Conservation (phyloP, 2,113 vertebrate species). For the Xiphias gladius region DNA sequence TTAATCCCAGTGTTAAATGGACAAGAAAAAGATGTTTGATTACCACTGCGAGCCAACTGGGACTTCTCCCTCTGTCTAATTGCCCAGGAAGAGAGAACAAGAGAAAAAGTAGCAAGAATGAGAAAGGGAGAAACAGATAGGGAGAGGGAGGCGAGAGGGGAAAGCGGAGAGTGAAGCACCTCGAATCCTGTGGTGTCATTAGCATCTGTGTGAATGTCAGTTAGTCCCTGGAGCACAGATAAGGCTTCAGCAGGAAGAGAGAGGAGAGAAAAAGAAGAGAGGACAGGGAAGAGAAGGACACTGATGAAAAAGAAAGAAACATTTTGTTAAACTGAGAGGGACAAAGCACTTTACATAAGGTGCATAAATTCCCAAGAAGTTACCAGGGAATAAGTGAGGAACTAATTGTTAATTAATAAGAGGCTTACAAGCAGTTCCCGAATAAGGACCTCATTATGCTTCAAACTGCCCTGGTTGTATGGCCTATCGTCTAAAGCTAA, state of each 20-base stretch:
- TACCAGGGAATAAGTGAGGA: constrained; percentile 9
- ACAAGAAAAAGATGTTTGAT: constrained; percentile 88
- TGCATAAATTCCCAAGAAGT: constrained; percentile 21
- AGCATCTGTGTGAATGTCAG: constrained; percentile 79
- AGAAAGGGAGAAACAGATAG: constrained; percentile 73
- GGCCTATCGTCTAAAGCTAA: not conserved
- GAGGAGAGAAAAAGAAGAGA: constrained; percentile 8
- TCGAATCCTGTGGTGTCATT: constrained; percentile 73
- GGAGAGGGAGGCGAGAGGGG: constrained; percentile 48
- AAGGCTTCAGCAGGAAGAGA: constrained; percentile 55
- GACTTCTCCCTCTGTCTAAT: constrained; percentile 83
- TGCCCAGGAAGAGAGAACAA: constrained; percentile 80
- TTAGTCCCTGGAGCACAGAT: constrained; percentile 76
- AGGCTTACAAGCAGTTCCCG: not conserved
- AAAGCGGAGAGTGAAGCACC: constrained; percentile 50
- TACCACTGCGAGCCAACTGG: constrained; percentile 82
- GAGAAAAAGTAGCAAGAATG: constrained; percentile 70
- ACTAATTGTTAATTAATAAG: not conserved
- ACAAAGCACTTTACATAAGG: constrained; percentile 18
- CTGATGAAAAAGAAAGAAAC: constrained; percentile 18
- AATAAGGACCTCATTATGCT: not conserved
- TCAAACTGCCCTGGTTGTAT: not conserved
- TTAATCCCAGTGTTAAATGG: constrained; percentile 88
- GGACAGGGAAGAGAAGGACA: constrained; percentile 39
- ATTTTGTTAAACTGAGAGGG: constrained; percentile 35